A percentile compares a stretch with the other conserved stretches of the same genome.
Evolutionary conservation across 2,113 vertebrate species (phyloP).

Genomic region (Harpagus bidentatus): DNA sequence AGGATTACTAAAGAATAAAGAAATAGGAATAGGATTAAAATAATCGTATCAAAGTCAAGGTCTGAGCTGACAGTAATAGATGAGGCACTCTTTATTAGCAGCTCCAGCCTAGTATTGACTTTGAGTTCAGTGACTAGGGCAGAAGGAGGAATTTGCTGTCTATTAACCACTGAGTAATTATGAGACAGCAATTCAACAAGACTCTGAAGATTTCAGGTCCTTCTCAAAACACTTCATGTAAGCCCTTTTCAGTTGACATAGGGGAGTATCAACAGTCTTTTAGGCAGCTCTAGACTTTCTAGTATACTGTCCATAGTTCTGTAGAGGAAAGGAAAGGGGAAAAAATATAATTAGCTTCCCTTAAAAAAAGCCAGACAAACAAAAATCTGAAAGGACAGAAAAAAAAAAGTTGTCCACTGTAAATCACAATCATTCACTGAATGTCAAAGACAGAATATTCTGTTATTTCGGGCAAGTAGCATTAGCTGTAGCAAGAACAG

Average conservation of each 20-base stretch:
- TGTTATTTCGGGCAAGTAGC: not conserved
- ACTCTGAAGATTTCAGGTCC: not conserved
- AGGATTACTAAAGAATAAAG: not conserved
- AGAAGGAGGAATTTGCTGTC: not conserved
- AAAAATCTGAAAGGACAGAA: not conserved
- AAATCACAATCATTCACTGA: not conserved
- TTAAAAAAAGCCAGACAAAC: not conserved
- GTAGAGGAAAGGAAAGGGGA: not conserved
- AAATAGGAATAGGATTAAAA: not conserved
- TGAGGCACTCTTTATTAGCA: not conserved
- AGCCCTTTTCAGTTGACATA: not conserved
- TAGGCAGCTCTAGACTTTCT: not conserved
- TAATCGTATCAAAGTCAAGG: not conserved
- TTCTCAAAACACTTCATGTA: not conserved
- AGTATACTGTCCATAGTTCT: not conserved
- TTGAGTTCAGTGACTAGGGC: not conserved
- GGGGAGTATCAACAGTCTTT: not conserved
- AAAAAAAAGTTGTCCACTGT: not conserved
- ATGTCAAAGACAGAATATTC: not conserved
- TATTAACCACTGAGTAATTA: not conserved
- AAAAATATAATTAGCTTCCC: not conserved
- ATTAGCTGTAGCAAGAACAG: not conserved
- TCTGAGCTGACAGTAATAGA: not conserved
- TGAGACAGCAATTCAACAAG: not conserved
- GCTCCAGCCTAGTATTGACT: not conserved